Evolutionary conservation across 2,113 vertebrate genomes (phyloP).

Genomic region (Trogon melanurus): DNA sequence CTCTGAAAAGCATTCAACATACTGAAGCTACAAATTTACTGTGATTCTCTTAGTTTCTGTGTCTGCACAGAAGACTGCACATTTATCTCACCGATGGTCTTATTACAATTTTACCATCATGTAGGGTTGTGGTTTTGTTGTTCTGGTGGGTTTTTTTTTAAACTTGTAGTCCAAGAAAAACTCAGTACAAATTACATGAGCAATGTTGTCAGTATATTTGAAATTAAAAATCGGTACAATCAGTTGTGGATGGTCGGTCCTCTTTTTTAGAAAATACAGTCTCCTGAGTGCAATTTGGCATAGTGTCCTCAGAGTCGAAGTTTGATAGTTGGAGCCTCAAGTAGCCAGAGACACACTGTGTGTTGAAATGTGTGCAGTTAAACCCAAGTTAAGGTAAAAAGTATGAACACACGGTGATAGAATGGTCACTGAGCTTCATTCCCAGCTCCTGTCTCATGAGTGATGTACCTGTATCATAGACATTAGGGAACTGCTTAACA

Average conservation of each 20-base stretch:
- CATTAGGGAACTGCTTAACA: not conserved
- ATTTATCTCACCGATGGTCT: not conserved
- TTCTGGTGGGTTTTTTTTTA: not conserved
- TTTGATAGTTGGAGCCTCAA: not conserved
- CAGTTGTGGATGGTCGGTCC: not conserved
- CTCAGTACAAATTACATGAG: not conserved
- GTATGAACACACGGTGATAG: not conserved
- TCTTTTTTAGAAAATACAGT: not conserved
- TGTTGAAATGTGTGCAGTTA: not conserved
- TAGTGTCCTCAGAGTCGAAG: not conserved
- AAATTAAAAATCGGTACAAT: not conserved
- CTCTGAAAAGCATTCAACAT: not conserved
- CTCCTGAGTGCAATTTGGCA: rapidly evolving
- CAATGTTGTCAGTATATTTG: not conserved
- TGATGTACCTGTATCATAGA: not conserved
- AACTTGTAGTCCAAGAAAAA: not conserved
- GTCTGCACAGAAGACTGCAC: not conserved
- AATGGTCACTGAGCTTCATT: not conserved
- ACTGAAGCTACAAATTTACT: not conserved
- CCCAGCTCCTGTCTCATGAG: not conserved
- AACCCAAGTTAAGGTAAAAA: not conserved
- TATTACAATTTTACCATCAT: not conserved
- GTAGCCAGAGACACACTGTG: not conserved
- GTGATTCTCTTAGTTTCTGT: not conserved
- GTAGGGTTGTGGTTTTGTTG: not conserved